Evolutionary conservation across 1,140 invertebrate species (phyloP).

Genomic region (Dryas iulia): DNA sequence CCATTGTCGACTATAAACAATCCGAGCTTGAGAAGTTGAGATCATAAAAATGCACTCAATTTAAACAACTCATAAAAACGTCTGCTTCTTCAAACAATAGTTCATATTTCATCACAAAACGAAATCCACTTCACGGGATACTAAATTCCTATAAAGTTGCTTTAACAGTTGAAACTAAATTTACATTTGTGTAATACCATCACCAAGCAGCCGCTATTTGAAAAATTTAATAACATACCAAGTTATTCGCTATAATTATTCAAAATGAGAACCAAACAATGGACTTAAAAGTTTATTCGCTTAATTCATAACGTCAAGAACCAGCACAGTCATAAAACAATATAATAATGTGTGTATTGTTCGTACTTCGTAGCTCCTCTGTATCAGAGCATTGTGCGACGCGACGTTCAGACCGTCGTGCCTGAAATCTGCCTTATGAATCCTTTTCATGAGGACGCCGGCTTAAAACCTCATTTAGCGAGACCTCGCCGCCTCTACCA

Average conservation of each 20-base stretch:
- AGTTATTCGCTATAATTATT: constrained; percentile 1
- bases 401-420: constrained; percentile 35
- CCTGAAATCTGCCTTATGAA: constrained; percentile 70
- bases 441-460: constrained; percentile 59
- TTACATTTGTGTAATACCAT: constrained; percentile 1
- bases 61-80: constrained; percentile 41
- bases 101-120: constrained; percentile 25
- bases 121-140: constrained; percentile 28
- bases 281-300: constrained; percentile 39
- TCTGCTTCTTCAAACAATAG: constrained; percentile 35
- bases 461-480: constrained; percentile 73
- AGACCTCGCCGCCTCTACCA: constrained; percentile 56
- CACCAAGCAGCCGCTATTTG: not conserved
- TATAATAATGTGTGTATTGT: constrained; percentile 63
- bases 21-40: constrained; percentile 11
- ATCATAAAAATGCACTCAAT: constrained; percentile 39
- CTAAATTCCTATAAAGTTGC: not conserved
- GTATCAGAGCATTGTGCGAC: constrained; percentile 58
- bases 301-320: constrained; percentile 60
- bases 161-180: not conserved
- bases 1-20: constrained; percentile 7
- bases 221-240: not conserved
- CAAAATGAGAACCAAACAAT: constrained; percentile 24
- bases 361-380: constrained; percentile 32
- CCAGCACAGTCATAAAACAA: constrained; percentile 61